Evolutionary conservation across 2,888 invertebrate genomes (phyloP), one percentile per base, ranked within the genome.

Genomic region (Barypeithes pellucidus): DNA sequence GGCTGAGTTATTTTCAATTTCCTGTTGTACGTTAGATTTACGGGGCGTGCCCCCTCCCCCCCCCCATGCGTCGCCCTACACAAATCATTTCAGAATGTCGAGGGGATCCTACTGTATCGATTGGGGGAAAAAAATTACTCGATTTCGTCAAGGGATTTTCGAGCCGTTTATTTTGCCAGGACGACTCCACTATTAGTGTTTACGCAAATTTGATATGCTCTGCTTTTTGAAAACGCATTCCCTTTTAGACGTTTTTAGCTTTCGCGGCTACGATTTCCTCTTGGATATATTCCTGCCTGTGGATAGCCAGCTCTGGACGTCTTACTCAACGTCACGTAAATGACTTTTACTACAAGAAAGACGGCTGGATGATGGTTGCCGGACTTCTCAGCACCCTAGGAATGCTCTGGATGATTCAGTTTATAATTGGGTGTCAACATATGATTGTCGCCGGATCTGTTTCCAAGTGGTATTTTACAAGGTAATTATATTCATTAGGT

Each of bases 391-490:
- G 89, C 77, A 78, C 89, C n/a, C 84, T 92, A 60, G 91, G 89
- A 0, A 85, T 91, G 78, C 85, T 92, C 57, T 93, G 92, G 92
- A 88, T 90, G 73, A 86, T 88, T 47, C 91, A 92, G 81, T 92
- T 92, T 80, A 87, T 91, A 71, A 87, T 92, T 50, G 91, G 90
- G 22, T 91, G 91, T 81, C 91, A 93, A 79, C 90, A 92, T 82
- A 89, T 92, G 86, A 88, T 92, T 4, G 88, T 92, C 68, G 91
- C 91, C 47, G 90, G 91, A 9, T 87, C 91, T 8, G 90, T 92
- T 0, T 88, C 91, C 0, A 86, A 85, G 4, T 93, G 92, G 92
- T 93, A 90, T 82, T 92, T 92, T 82, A 87, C 89, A 36, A 89
- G 89, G 91, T 91, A 81, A 57, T 59, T 43, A 7, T 62, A 52